Evolutionary conservation across 2,113 vertebrate species (phyloP).

Genomic region (Phylloscopus whistleri): DNA sequence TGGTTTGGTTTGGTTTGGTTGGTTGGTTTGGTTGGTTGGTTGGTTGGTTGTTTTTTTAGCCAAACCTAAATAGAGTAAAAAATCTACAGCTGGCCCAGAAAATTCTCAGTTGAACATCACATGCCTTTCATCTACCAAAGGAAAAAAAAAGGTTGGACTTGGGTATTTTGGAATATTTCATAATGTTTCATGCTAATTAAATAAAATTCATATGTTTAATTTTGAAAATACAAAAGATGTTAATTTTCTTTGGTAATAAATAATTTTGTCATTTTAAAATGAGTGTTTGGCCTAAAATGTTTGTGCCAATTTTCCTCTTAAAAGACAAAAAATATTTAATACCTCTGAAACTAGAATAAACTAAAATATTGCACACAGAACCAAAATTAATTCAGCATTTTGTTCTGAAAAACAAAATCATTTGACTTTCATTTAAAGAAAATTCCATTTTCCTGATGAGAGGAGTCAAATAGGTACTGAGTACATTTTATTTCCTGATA

Average conservation of each 20-base stretch:
- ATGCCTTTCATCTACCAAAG: not conserved
- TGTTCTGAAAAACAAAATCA: not conserved
- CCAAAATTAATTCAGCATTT: not conserved
- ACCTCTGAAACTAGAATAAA: not conserved
- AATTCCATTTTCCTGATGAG: not conserved
- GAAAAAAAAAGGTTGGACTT: not conserved
- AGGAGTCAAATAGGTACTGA: not conserved
- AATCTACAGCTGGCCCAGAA: not conserved
- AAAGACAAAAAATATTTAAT: not conserved
- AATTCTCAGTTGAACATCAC: not conserved
- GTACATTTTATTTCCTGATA: not conserved
- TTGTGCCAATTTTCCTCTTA: not conserved
- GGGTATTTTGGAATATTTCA: not conserved
- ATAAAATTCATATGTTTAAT: not conserved
- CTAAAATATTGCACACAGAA: not conserved
- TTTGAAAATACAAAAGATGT: not conserved
- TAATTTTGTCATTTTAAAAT: not conserved
- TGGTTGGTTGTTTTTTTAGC: not conserved
- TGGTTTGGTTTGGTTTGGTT: not conserved
- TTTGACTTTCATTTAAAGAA: not conserved
- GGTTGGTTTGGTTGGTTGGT: not conserved
- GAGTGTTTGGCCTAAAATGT: not conserved
- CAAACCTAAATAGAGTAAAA: not conserved
- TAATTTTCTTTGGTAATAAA: not conserved
- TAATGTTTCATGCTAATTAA: not conserved